Conservation (phyloP, 2,797 vertebrate species). For the Schizopygopsis pylzovi region DNA sequence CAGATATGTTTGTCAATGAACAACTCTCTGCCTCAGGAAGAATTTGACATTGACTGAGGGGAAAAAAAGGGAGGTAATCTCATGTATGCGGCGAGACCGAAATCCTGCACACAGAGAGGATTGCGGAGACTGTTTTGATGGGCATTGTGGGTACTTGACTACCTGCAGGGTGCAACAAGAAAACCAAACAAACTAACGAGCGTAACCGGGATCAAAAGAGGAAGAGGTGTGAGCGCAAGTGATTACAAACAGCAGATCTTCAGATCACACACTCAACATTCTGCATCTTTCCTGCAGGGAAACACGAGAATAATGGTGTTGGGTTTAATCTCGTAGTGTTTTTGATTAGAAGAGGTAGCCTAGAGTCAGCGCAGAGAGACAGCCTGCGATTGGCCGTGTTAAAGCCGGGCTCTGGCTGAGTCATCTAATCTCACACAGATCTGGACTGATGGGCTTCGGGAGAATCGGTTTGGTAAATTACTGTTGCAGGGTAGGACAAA, state of each 20-base stretch:
- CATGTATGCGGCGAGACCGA: slow-evolving; percentile 30
- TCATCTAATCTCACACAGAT: slow-evolving; percentile 77
- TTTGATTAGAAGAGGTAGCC: slow-evolving; percentile 33
- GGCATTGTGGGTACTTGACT: slow-evolving; percentile 59
- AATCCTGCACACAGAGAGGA: slow-evolving; percentile 39
- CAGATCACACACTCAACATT: slow-evolving; percentile 60
- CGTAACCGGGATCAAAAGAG: slow-evolving; percentile 61
- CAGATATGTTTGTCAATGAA: slow-evolving; percentile 39
- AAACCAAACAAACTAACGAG: slow-evolving; percentile 19
- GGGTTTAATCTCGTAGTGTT: slow-evolving; percentile 58
- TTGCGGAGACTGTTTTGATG: slow-evolving; percentile 55
- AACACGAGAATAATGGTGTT: slow-evolving; percentile 59
- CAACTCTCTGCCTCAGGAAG: slow-evolving; percentile 5
- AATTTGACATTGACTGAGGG: slow-evolving; percentile 25
- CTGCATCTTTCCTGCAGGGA: slow-evolving; percentile 60
- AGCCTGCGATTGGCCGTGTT: slow-evolving; percentile 70
- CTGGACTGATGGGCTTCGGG: slow-evolving; percentile 77
- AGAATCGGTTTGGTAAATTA: slow-evolving; percentile 81
- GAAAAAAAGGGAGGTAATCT: slow-evolving; percentile 35
- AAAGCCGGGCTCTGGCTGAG: slow-evolving; percentile 73
- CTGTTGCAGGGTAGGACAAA: slow-evolving; percentile 78
- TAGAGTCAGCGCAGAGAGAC: slow-evolving; percentile 13
- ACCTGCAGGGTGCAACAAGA: slow-evolving; percentile 62
- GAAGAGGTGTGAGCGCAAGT: slow-evolving; percentile 62
- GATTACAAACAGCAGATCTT: slow-evolving; percentile 70